A percentile compares a stretch with the other conserved stretches of the same genome.
Evolutionary conservation across 2,113 vertebrate species (phyloP).

Genomic region (Notothenia coriiceps): DNA sequence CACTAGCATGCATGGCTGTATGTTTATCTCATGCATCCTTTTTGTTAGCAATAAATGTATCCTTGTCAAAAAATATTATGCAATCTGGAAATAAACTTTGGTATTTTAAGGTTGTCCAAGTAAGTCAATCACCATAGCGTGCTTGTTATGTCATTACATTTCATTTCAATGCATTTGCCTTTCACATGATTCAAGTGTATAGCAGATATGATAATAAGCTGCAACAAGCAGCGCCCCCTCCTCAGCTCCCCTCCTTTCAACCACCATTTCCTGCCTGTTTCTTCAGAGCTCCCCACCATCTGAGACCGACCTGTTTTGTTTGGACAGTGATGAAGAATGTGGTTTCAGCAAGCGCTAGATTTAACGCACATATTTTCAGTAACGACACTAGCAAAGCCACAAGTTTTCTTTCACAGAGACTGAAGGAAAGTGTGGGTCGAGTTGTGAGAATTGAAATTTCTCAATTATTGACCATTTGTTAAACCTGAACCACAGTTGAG

Average conservation of each 20-base stretch:
- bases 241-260: conserved; percentile 4
- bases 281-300: conserved; percentile 63
- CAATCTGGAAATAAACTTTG: neutral
- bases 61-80: neutral
- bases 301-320: conserved; percentile 78
- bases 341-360: conserved; percentile 58
- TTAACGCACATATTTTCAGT: conserved; percentile 48
- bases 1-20: neutral
- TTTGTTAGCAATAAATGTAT: neutral
- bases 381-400: conserved; percentile 43
- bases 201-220: conserved; percentile 52
- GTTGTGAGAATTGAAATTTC: neutral
- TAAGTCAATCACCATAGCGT: neutral
- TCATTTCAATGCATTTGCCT: neutral
- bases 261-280: conserved; percentile 79
- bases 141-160: conserved; percentile 20
- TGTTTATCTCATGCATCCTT: neutral
- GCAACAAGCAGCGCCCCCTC: conserved; percentile 15
- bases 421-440: conserved; percentile 8
- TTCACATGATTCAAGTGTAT: conserved; percentile 24
- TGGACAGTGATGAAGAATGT: conserved; percentile 78
- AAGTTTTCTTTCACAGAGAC: conserved; percentile 34
- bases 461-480: neutral
- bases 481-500: neutral
- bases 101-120: conserved; percentile 3